A percentile compares a stretch with the other conserved stretches of the same genome.
These are phyloP conservation scores for Cylindroiulus punctatus DNA, from an alignment of 2,888 invertebrate species.

Conservation along the genomic window DNA sequence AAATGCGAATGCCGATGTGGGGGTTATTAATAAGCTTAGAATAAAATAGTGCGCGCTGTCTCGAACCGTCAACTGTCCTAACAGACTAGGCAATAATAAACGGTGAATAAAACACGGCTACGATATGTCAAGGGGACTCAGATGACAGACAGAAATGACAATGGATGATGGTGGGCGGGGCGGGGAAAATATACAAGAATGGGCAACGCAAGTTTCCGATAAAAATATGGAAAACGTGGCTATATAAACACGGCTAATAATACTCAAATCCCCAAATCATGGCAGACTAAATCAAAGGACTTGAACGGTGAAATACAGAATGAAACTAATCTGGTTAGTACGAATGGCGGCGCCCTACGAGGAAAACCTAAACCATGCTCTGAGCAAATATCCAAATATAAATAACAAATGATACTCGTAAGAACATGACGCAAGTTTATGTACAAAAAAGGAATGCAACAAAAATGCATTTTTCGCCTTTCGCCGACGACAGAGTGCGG, in stretches of 20 bases:
- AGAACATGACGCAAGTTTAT: not conserved
- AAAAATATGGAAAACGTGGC: slow-evolving; percentile 22
- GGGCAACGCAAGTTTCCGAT: not conserved
- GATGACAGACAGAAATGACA: slow-evolving; percentile 1
- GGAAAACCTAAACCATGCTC: not conserved
- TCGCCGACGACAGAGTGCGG: not conserved
- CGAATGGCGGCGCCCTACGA: not conserved
- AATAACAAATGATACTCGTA: slow-evolving; percentile 6
- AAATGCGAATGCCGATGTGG: slow-evolving; percentile 4
- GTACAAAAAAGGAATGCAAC: slow-evolving; percentile 30
- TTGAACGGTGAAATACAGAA: not conserved
- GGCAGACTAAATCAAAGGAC: not conserved
- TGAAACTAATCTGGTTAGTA: not conserved
- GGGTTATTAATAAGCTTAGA: too few species aligned
- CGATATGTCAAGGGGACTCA: slow-evolving; percentile 15
- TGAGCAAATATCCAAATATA: slow-evolving; percentile 26
- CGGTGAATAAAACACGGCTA: not conserved
- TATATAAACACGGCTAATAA: slow-evolving; percentile 10
- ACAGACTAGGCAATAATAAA: not conserved
- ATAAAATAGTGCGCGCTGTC: too few species aligned
- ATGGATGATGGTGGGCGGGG: not conserved
- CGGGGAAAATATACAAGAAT: slow-evolving; percentile 22
- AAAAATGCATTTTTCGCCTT: slow-evolving; percentile 9
- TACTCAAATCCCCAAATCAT: not conserved
- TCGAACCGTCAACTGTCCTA: not conserved